Conservation (phyloP, 2,797 vertebrate genomes). For the Gallinago nigripennis region DNA sequence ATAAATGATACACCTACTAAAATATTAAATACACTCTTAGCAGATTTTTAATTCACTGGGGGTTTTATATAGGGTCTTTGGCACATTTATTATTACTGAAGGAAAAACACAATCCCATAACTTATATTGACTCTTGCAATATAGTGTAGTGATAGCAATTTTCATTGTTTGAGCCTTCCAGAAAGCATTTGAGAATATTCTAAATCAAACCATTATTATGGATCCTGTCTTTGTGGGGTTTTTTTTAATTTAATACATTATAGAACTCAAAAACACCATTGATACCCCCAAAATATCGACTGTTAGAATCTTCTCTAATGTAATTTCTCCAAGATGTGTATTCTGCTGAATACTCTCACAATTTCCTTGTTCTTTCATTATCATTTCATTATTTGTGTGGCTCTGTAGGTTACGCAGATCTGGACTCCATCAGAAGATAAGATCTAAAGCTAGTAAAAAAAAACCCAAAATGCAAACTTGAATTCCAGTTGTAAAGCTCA, state of each 20-base stretch:
- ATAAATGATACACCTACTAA: neutral
- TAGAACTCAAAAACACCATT: conserved; percentile 8
- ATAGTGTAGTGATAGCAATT: neutral
- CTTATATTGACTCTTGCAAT: neutral
- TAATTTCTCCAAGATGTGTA: neutral
- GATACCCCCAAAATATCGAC: conserved; percentile 31
- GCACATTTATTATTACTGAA: neutral
- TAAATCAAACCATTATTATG: neutral
- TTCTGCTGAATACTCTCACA: neutral
- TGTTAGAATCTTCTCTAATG: conserved; percentile 18
- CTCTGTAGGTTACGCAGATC: neutral
- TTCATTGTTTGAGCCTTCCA: neutral
- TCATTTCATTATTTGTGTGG: neutral
- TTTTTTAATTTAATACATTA: neutral
- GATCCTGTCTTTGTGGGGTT: neutral
- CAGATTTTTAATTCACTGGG: neutral
- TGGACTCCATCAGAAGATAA: neutral
- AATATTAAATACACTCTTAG: neutral
- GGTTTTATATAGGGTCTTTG: neutral
- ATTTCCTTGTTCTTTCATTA: neutral
- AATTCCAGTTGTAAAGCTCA: neutral
- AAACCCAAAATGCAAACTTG: neutral
- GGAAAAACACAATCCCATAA: neutral
- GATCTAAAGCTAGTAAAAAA: neutral
- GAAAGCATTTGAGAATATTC: neutral